Evolutionary conservation across 2,888 invertebrate genomes (phyloP).

Genomic region (Chrysina gloriosa): DNA sequence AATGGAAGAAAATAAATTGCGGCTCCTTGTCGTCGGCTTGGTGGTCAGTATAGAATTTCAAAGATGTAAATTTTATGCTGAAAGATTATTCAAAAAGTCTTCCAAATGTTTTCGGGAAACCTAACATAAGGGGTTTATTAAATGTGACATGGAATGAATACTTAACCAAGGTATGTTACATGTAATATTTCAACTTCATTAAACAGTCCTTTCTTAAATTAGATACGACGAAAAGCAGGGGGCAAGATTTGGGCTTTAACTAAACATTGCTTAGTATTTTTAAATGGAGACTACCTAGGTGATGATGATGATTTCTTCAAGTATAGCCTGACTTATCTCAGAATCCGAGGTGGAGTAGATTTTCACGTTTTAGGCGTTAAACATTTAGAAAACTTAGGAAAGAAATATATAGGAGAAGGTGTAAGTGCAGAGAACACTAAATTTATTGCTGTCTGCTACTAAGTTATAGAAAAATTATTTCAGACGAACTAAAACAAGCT

Average conservation of each 20-base stretch:
- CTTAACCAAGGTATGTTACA: slow-evolving; percentile 52
- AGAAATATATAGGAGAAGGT: slow-evolving; percentile 58
- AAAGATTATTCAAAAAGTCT: slow-evolving; percentile 54
- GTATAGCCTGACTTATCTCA: slow-evolving; percentile 65
- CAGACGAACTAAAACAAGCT: too few relatives aligned
- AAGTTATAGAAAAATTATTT: too few relatives aligned
- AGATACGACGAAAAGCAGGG: slow-evolving; percentile 63
- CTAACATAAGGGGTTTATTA: slow-evolving; percentile 59
- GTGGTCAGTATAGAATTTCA: slow-evolving; percentile 59
- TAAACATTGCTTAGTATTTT: slow-evolving; percentile 67
- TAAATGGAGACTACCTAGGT: slow-evolving; percentile 68
- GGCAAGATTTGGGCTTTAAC: slow-evolving; percentile 65
- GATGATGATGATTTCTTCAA: slow-evolving; percentile 67
- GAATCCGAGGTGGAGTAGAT: slow-evolving; percentile 64
- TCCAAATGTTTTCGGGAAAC: slow-evolving; percentile 56
- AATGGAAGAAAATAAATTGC: slow-evolving; percentile 42
- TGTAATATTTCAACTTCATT: background rate
- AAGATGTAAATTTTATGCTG: slow-evolving; percentile 56
- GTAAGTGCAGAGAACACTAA: too few relatives aligned
- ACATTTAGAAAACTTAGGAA: slow-evolving; percentile 65
- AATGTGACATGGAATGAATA: slow-evolving; percentile 61
- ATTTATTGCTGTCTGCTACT: too few relatives aligned
- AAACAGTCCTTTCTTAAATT: background rate
- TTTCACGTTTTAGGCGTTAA: slow-evolving; percentile 65
- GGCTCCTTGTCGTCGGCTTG: slow-evolving; percentile 58